Evolutionary conservation across 2,113 vertebrate genomes (phyloP), one percentile per base, ranked within the genome.

Genomic region (Abramis brama): DNA sequence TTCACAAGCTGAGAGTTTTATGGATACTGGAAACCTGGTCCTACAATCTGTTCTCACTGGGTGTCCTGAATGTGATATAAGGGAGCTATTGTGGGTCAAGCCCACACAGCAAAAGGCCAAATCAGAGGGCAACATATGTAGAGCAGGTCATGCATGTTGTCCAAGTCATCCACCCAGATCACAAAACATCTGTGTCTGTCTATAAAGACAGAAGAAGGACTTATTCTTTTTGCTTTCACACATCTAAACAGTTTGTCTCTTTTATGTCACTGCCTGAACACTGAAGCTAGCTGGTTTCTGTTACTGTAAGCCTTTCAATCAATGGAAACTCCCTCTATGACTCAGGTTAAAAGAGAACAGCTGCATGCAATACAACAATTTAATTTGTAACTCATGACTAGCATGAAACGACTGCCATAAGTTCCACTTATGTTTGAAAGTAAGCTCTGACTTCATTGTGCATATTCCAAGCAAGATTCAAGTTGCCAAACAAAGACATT

Each of bases 71-170:
- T 74, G 43, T 81, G 84, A 83, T 70, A 89, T 86, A 89, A 87
- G 75, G 82, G 71, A 86, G 70, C 79, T 71, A 86, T 88, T 91
- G 85, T 89, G 52, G 66, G 77, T 78, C 78, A 88, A 86, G 43
- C 89, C 85, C 75, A 81, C 71, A 60, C 70, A 85, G 86, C 82
- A 83, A 88, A 84, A 85, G 75, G 83, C 25, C 13, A 57, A 85
- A 77, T 73, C 60, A 89, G 60, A 80, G 84, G 78, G 77, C 83
- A 87, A 76, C 87, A 88, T 88, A 85, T 89, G 87, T 86, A 84
- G 52, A 71, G 73, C 64, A 85, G 84, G 79, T 89, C 87, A 85
- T 57, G 47, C 57, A 57, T 85, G 71, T 39, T 87, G 33, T 77
- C 83, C 43, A 76, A 62, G 70, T 68, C 86, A 64, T 91, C 84